Evolutionary conservation across 2,113 vertebrate genomes (phyloP).

Genomic region (Phycodurus eques): DNA sequence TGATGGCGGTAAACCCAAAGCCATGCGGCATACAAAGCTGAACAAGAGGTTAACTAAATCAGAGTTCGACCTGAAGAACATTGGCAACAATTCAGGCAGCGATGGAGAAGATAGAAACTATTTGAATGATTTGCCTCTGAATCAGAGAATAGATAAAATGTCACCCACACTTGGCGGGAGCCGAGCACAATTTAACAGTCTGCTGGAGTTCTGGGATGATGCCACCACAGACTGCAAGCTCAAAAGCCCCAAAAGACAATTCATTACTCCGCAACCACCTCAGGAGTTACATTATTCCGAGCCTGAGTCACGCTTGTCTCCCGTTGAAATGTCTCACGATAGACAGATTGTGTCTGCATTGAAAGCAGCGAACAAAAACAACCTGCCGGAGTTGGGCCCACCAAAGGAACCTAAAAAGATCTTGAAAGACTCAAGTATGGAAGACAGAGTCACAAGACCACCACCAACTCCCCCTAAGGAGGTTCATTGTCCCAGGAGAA

Average conservation of each 20-base stretch:
- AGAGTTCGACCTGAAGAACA: conserved; percentile 60
- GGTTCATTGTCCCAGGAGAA: conserved; percentile 33
- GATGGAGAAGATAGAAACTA: conserved; percentile 53
- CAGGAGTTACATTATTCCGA: conserved; percentile 32
- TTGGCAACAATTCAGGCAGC: conserved; percentile 40
- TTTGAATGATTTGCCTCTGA: conserved; percentile 71
- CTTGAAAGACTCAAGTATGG: conserved; percentile 47
- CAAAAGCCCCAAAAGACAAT: conserved; percentile 53
- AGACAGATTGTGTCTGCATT: conserved; percentile 26
- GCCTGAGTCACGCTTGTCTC: conserved; percentile 23
- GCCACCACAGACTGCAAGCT: conserved; percentile 53
- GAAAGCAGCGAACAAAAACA: conserved; percentile 32
- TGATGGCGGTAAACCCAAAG: conserved; percentile 40
- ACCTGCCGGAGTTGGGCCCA: conserved; percentile 23
- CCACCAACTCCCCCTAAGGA: conserved; percentile 40
- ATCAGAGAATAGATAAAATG: conserved; percentile 73
- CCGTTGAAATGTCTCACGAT: conserved; percentile 37
- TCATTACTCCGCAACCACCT: conserved; percentile 35
- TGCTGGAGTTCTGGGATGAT: conserved; percentile 85
- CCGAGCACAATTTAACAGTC: conserved; percentile 78
- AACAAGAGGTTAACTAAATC: conserved; percentile 63
- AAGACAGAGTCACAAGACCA: conserved; percentile 39
- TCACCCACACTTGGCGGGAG: conserved; percentile 60
- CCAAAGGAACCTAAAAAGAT: conserved; percentile 30
- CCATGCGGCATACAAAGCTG: conserved; percentile 22